phyloP scores from a whole-genome alignment of 1,140 invertebrate species.

The Hyles euphorbiae region DNA sequence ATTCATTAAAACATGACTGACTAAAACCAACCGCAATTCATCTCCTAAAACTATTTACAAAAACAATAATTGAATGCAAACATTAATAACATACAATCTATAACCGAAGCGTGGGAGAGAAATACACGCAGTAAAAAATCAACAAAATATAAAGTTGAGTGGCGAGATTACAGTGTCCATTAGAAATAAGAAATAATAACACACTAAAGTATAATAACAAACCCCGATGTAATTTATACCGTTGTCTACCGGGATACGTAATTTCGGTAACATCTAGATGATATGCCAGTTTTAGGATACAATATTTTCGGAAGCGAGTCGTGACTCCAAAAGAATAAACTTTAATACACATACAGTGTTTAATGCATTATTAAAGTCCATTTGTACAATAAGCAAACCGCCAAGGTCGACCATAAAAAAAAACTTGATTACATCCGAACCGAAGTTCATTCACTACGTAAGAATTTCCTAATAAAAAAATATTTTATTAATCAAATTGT shows the following conservation, averaged over 20 bases:
- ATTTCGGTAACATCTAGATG: slow-evolving; percentile 11
- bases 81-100: too few species aligned
- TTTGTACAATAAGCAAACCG: slow-evolving; percentile 41
- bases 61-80: too few species aligned
- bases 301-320: slow-evolving; percentile 42
- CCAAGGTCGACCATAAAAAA: slow-evolving; percentile 17
- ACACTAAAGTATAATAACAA: slow-evolving; percentile 12
- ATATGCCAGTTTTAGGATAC: slow-evolving; percentile 20
- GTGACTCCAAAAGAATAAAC: slow-evolving; percentile 55
- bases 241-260: slow-evolving; percentile 16
- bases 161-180: slow-evolving; percentile 10
- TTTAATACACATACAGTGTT: slow-evolving; percentile 48
- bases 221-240: slow-evolving; percentile 34
- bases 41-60: too few species aligned
- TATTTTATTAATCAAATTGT: too few species aligned
- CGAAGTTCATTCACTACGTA: too few species aligned
- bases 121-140: too few species aligned
- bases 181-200: slow-evolving; percentile 29
- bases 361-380: slow-evolving; percentile 52
- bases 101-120: slow-evolving; percentile 14
- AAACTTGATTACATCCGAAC: neutral
- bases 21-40: neutral
- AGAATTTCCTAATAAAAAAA: too few species aligned
- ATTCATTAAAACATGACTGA: neutral
- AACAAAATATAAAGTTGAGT: too few species aligned